These are phyloP conservation scores for Scytalopus superciliaris DNA, from an alignment of 2,113 vertebrate species.

Conservation along the genomic window DNA sequence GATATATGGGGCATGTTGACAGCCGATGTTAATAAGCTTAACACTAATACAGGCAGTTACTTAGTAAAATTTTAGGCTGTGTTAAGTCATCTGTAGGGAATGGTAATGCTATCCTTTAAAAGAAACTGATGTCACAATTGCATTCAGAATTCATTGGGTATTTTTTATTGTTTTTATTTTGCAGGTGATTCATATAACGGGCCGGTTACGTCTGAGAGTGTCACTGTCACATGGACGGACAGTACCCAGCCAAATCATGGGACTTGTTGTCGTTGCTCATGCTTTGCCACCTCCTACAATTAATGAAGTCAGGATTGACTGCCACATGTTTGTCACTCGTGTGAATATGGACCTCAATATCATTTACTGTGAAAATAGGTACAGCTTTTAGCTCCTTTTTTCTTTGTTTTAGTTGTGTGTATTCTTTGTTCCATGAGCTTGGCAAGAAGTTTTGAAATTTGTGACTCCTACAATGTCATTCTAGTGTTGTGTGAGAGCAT, in stretches of 20 bases:
- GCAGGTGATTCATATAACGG: conserved; percentile 97
- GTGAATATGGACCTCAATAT: conserved; percentile 99
- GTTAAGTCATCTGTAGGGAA: background rate
- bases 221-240: conserved; percentile 90
- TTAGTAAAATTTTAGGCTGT: conserved; percentile 25
- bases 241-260: conserved; percentile 95
- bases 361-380: conserved; percentile 99
- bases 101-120: conserved; percentile 19
- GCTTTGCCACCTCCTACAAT: conserved; percentile 96
- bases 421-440: background rate
- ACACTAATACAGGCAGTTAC: conserved; percentile 2
- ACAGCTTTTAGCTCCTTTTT: conserved; percentile 61
- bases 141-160: conserved; percentile 42
- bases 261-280: conserved; percentile 96
- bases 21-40: conserved; percentile 47
- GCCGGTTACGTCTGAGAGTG: conserved; percentile 92
- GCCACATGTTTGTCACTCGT: conserved; percentile 98
- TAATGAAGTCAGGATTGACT: conserved; percentile 99
- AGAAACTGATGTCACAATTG: conserved; percentile 19
- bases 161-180: conserved; percentile 63
- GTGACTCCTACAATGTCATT: background rate
- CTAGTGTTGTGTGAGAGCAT: background rate
- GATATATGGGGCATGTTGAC: conserved; percentile 16
- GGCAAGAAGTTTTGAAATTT: background rate
- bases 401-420: background rate